Evolutionary conservation across 2,113 vertebrate species (phyloP), one percentile per base, ranked within the genome.

Genomic region (Raja brachyura): DNA sequence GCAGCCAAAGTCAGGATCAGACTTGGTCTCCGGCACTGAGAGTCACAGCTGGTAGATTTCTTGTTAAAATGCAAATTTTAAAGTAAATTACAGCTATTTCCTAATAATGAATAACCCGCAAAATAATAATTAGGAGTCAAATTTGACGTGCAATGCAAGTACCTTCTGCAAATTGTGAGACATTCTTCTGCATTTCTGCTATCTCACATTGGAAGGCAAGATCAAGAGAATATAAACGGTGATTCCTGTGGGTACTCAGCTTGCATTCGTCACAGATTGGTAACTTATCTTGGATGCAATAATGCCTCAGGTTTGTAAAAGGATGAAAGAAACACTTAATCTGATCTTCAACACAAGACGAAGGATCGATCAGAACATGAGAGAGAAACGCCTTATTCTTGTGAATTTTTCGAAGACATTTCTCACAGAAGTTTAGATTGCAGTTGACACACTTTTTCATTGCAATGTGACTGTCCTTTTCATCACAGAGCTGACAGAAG

Each of bases 391-490:
- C 93, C 54, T 93, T 93, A 66, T 93, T 93, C 54, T 39, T 79
- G 93, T 93, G 93, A n/a, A 93, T 93, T 59, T 93, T 93, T 31
- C 31, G 76, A 76, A 93, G 76, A 59, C 93, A 93, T 76, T 48
- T 93, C 25, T 93, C 74, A 93, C 93, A 93, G 93, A 93, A 93
- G 54, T 77, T 93, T 28, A 93, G 93, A 79, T 93, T 93, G 76
- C 93, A 93, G 93, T 76, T 93, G 48, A 93, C 76, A 79, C 93
- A 93, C 75, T 93, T 93, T 39, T 93, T 93, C 70, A 93, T 76
- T 5, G 93, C 76, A 11, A 56, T 6, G 39, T 56, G 54, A 31
- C 66, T 93, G 5, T 79, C 28, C 33, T 78, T 93, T 66, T 76
- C 56, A 56, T 78, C 93, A 77, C 93, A 93, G 28, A 93, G 93